Evolutionary conservation across 2,888 invertebrate species (phyloP), one percentile per base, ranked within the genome.

Genomic region (Kuschelorhynchus macadamiae): DNA sequence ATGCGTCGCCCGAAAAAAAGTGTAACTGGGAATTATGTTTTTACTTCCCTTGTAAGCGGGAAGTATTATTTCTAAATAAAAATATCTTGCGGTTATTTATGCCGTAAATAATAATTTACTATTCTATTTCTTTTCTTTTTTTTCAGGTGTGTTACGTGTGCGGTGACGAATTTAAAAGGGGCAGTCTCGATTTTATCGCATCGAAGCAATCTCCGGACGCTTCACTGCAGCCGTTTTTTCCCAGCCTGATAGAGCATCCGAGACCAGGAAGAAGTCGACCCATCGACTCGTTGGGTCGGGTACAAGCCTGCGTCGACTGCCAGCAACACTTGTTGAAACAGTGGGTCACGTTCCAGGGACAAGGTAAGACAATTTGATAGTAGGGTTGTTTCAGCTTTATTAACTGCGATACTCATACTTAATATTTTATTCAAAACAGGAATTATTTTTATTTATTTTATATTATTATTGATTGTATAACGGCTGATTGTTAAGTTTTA

Each of bases 311-410:
- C 84, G 87, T 89, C 75, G 90, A 92, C 69, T 97, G 97, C 84
- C 92, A 93, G 82, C 91, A 92, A 80, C 92, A 95, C 80, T 88
- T 97, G 72, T 86, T 93, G 79, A 91, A 92, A 78, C 97, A 97
- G 85, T 97, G 96, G 96, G 91, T 91, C 80, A 87, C 88, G 20
- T 94, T 83, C 72, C 82, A 83, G 68, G 74, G 62, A 3, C 71
- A 72, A 50, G 71, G 71, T 71, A 44, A 66, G 61, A 36, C 5
- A n/a, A 20, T 16, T 30, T 25, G 0, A 18, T 1, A 47, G 20
- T 20, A 0, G 2, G 1, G 1, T 1, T n/a, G n/a, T n/a, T n/a
- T n/a, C n/a, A n/a, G n/a, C n/a, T n/a, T n/a, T n/a, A n/a, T n/a
- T n/a, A n/a, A n/a, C n/a, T n/a, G n/a, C n/a, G n/a, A n/a, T n/a